Base-by-base conservation (phyloP, 2,797 vertebrate species). In the Garrulus glandarius region DNA sequence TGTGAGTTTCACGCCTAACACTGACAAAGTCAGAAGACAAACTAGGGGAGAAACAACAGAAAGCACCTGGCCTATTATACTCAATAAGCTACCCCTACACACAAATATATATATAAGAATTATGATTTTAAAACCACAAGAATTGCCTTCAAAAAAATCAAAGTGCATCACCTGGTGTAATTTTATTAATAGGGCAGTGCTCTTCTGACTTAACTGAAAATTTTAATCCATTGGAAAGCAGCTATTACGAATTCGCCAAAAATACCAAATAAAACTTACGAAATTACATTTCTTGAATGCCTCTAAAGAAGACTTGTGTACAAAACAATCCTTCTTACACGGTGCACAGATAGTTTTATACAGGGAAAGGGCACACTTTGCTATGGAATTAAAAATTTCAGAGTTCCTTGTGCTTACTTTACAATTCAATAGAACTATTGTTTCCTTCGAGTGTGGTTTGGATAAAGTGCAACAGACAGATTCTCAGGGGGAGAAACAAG, bases 361-460 rank as follows among this genome's bases (percentile, higher is more conserved):
- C 4, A n/a, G 30, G 10, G 18, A 91, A 89, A 74, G 24, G 7
- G 20, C 75, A 87, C 22, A 44, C 8, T 91, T 64, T 44, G 24
- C 49, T 68, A 15, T 13, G 26, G 50, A 50, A 91, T 93, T 91
- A 81, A 84, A 92, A 85, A 61, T 43, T 43, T 67, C 61, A 27
- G 68, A 92, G 63, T 61, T 93, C 44, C 69, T 59, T 84, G 29
- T n/a, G n/a, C 81, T 84, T 84, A 69, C 59, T 89, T 86, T 65
- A 53, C 39, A 81, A 55, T 75, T 95, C 69, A 95, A 84, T 84
- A 81, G 53, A 85, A 84, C 72, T 61, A 88, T 91, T 96, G 89
- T 92, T 94, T 81, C 32, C 65, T 88, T 81, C 1, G 0, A 80
- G 34, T 27, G 60, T 80, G 93, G 87, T 90, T 83, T 94, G 93